Conservation (phyloP, 2,888 invertebrate genomes). For the Augochlorella aurata region DNA sequence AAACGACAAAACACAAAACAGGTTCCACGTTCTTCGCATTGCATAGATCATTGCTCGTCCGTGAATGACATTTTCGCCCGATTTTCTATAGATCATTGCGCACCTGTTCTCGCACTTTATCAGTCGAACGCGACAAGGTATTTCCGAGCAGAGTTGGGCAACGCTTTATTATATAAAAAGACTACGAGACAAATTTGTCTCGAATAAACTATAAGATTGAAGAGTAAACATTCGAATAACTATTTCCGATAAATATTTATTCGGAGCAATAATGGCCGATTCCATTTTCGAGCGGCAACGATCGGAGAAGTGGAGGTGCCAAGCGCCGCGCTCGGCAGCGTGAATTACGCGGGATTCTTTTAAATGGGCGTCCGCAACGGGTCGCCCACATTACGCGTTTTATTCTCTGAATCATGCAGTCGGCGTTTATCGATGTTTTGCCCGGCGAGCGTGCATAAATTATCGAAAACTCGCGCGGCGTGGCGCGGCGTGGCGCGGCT, state of each 20-base stretch:
- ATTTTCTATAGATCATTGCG: neutral
- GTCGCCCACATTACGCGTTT: neutral
- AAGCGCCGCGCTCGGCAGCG: neutral
- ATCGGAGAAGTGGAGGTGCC: neutral
- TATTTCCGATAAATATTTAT: no score
- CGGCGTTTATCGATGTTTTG: constrained; percentile 12
- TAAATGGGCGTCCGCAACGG: neutral
- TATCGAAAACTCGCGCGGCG: neutral
- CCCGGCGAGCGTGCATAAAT: constrained; percentile 12
- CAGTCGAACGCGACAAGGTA: neutral
- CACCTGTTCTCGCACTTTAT: neutral
- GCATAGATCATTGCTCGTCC: no score
- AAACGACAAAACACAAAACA: neutral
- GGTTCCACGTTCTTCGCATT: neutral
- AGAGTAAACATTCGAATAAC: no score
- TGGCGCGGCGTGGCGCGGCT: no score
- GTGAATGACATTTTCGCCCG: neutral
- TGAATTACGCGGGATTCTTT: neutral
- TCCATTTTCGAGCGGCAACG: neutral
- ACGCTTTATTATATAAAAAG: no score
- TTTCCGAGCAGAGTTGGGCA: neutral
- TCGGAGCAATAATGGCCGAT: no score
- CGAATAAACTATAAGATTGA: no score
- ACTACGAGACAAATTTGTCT: no score
- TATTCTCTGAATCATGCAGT: neutral